These are phyloP conservation scores for Ophioninae sp. DNA, from an alignment of 2,888 invertebrate species.

Conservation along the genomic window DNA sequence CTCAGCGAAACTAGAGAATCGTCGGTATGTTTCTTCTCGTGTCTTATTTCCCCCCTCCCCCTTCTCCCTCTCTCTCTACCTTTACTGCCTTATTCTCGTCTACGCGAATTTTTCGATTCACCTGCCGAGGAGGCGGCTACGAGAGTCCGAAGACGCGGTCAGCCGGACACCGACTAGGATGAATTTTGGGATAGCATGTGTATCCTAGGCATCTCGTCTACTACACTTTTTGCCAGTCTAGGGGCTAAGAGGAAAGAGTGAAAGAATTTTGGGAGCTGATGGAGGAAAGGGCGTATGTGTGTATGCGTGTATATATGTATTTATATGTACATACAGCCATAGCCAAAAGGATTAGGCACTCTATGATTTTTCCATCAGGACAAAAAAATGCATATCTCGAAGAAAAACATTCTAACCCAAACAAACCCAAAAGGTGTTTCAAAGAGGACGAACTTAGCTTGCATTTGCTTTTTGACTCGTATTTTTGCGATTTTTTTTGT, in stretches of 20 bases:
- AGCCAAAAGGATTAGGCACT: too few species aligned
- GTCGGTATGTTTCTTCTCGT: constrained; percentile 13
- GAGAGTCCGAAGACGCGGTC: constrained; percentile 61
- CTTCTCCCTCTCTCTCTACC: constrained; percentile 62
- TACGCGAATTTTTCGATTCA: constrained; percentile 74
- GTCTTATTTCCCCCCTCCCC: not conserved
- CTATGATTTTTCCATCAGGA: too few species aligned
- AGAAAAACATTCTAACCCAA: too few species aligned
- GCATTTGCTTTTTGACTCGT: too few species aligned
- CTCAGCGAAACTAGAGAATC: constrained; percentile 51
- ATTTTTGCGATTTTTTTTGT: too few species aligned
- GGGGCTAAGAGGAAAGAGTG: constrained; percentile 58
- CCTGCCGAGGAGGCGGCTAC: constrained; percentile 71
- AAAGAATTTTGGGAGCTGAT: constrained; percentile 65
- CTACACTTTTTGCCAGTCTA: constrained; percentile 75
- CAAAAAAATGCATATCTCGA: too few species aligned
- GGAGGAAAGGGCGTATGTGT: not conserved
- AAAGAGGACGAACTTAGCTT: too few species aligned
- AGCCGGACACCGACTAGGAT: constrained; percentile 63
- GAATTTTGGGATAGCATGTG: constrained; percentile 64
- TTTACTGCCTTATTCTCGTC: constrained; percentile 63
- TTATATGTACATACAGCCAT: constrained; percentile 14
- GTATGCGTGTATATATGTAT: constrained; percentile 2
- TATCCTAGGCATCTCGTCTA: constrained; percentile 75
- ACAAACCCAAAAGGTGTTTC: too few species aligned